Base-by-base conservation (phyloP, 2,113 vertebrate species). In the Crotalus horridus region DNA sequence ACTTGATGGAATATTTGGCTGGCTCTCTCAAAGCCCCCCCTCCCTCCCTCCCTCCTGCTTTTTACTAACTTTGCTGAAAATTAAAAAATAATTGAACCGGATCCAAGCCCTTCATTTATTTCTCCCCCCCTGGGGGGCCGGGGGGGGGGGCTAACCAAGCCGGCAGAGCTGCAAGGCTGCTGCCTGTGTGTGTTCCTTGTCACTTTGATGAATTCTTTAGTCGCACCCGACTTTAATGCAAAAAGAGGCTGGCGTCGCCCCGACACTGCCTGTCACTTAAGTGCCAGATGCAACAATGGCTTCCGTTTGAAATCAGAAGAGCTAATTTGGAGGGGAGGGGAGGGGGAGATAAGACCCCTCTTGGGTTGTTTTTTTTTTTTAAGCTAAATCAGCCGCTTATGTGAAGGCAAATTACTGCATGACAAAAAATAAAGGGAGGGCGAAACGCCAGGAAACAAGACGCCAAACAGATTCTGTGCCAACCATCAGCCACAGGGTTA, bases 131-230 rank as follows among this genome's bases (percentile, higher is more conserved):
- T 1, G 48, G 48, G 48, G 46, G 5, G 6, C 20, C 33, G 23
- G 88, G 85, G 87, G 91, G 91, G 21, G 33, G n/a, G 88, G 64
- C 85, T 87, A 88, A 92, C 23, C 86, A n/a, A 92, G 86, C 46
- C 48, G 13, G 58, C 1, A 1, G 86, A 54, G 58, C 24, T 54
- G 85, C 20, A 26, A 92, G 24, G 46, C 86, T 29, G 58, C 86
- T 48, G 46, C 58, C 39, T 88, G 87, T 69, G 90, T 91, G 64
- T 15, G 29, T 51, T 59, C 86, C 91, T 92, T 92, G 91, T 88
- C 86, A 92, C 91, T 92, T 92, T 92, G 91, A 92, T 88, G 88
- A 92, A 92, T 92, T 43, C 86, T 88, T 88, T 69, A 92, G 91
- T 54, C 15, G 61, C 91, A 87, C 64, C 56, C 53, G 91, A 92